A percentile compares a stretch with the other conserved stretches of the same genome.
Conservation (phyloP, 2,888 invertebrate genomes). For the Mythimna loreyi region DNA sequence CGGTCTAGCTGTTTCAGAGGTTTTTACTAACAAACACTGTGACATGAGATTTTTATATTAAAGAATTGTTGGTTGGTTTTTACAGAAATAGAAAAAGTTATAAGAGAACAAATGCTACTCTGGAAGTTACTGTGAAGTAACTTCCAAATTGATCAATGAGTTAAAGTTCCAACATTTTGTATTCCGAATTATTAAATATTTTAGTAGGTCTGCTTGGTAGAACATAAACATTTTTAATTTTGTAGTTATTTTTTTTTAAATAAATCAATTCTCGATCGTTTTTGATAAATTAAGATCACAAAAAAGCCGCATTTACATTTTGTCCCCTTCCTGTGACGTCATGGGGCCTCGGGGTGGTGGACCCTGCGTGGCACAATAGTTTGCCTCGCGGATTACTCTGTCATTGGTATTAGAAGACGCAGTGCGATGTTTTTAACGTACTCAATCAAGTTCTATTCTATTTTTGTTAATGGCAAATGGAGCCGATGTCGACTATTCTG, state of each 20-base stretch:
- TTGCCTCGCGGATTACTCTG: not conserved
- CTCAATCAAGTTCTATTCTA: no score
- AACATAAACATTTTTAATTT: not conserved
- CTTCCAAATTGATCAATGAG: conserved; percentile 3
- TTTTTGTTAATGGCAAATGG: no score
- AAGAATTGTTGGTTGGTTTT: conserved; percentile 6
- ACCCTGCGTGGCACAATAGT: not conserved
- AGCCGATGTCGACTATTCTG: no score
- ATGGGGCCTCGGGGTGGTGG: no score
- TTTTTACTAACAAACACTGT: no score
- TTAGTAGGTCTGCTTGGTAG: not conserved
- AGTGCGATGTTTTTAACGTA: no score
- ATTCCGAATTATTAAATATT: not conserved
- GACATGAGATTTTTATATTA: no score
- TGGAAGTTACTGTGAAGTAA: not conserved
- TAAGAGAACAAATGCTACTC: conserved; percentile 29
- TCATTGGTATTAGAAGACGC: no score
- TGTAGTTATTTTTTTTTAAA: not conserved
- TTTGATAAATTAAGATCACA: not conserved
- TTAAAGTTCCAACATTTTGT: not conserved
- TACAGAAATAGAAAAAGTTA: not conserved
- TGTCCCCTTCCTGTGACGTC: not conserved
- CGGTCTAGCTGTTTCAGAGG: no score
- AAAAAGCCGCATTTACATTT: not conserved
- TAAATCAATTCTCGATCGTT: not conserved